Base-by-base conservation (phyloP, 2,888 invertebrate genomes). In the Choreutis nemorana region DNA sequence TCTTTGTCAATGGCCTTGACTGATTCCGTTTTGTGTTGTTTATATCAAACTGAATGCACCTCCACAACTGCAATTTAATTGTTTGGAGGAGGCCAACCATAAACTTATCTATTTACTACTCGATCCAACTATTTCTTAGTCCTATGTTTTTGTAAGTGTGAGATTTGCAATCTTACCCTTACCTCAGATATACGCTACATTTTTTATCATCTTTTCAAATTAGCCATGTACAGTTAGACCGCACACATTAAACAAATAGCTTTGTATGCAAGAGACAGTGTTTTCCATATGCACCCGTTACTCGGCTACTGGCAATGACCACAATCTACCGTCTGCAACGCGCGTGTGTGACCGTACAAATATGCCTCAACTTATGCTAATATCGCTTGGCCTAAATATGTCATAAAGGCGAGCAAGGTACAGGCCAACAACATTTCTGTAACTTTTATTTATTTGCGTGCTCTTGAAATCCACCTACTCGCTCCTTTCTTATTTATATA, bases 361-460 rank as follows among this genome's bases (percentile, higher is more conserved):
- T 53, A 51, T 47, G 45, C 50, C 48, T 58, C 54, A 59, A 55
- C 53, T 58, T 55, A 65, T 61, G 63, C 50, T 59, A 62, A 66
- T 67, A 55, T 50, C 40, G 43, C 37, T 32, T 55, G 57, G 40
- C 54, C 62, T 59, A 58, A 61, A 67, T 55, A 48, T 57, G 51
- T 34, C 24, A 50, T 46, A 61, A 33, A 40, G 33, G 48, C 45
- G 44, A 45, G 50, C 56, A 56, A 62, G 57, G 52, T 60, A 63
- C 55, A 54, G 48, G n/a, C n/a, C n/a, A 44, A 51, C 59, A 55
- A 56, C 60, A 65, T 65, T 55, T 39, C 44, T 58, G 48, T 41
- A 34, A 43, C 34, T 50, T 33, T 41, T 53, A 56, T 51, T 52
- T 38, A 50, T 46, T 52, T 55, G 48, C 52, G 54, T 53, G 50